Percentiles rank a stretch among this genome's conserved stretches.
Conservation (phyloP, 2,888 invertebrate genomes). For the Drosophila infuscata region DNA sequence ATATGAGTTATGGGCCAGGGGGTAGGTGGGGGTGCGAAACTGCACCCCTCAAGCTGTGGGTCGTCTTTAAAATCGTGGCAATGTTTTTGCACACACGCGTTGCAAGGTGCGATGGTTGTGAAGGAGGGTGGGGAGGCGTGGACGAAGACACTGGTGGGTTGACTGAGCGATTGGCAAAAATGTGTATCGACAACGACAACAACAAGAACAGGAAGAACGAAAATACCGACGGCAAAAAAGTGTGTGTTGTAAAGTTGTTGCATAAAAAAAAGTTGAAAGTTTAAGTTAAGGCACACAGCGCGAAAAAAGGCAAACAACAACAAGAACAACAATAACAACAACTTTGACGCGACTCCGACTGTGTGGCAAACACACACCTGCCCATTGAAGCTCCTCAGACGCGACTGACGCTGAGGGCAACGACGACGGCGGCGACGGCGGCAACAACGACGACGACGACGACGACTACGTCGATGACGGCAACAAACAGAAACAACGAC, state of each 20-base stretch:
- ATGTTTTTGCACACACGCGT: conserved; percentile 59
- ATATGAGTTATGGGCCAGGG: conserved; percentile 28
- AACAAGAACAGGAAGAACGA: conserved; percentile 6
- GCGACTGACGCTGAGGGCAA: conserved; percentile 83
- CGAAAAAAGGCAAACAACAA: conserved; percentile 20
- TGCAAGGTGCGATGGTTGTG: not conserved
- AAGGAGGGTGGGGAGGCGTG: not conserved
- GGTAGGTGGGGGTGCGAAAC: not conserved
- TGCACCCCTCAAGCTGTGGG: conserved; percentile 3
- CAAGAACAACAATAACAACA: conserved; percentile 24
- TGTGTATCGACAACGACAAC: conserved; percentile 13
- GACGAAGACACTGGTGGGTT: not conserved
- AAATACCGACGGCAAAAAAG: conserved; percentile 54
- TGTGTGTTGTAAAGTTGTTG: conserved; percentile 24
- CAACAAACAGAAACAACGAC: conserved; percentile 37
- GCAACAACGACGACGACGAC: conserved; percentile 14
- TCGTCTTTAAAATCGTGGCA: conserved; percentile 51
- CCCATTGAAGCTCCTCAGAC: conserved; percentile 85
- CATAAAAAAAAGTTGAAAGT: conserved; percentile 38
- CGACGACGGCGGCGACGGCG: conserved; percentile 36
- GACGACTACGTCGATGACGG: conserved; percentile 12
- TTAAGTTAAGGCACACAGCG: conserved; percentile 48
- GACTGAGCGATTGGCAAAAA: conserved; percentile 24
- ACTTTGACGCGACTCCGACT: conserved; percentile 64
- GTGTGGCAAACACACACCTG: conserved; percentile 76